A percentile compares a stretch with the other conserved stretches of the same genome.
Conservation (phyloP, 2,797 vertebrate genomes). For the Hemibagrus guttatus region DNA sequence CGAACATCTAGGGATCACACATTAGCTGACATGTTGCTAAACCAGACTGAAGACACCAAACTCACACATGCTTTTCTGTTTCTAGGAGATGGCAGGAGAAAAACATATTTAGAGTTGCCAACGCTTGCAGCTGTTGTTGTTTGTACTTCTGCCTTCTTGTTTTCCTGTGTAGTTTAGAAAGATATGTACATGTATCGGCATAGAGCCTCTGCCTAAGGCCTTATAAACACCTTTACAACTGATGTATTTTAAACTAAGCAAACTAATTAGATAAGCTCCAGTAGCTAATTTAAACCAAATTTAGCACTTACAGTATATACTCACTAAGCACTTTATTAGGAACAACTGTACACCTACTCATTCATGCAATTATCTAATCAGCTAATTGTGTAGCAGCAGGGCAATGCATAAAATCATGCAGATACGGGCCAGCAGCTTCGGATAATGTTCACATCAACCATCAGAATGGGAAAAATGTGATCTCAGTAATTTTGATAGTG, state of each 20-base stretch:
- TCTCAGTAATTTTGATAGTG: background rate
- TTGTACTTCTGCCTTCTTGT: background rate
- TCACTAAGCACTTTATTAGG: background rate
- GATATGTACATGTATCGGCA: background rate
- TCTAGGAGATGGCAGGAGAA: background rate
- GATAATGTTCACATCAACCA: background rate
- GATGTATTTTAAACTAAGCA: background rate
- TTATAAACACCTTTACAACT: background rate
- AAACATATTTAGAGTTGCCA: conserved; percentile 12
- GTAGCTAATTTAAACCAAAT: background rate
- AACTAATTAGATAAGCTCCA: background rate
- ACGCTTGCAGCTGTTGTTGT: conserved; percentile 5
- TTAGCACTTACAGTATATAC: background rate
- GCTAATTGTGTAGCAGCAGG: background rate
- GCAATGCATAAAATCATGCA: background rate
- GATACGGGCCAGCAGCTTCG: background rate
- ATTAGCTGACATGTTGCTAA: background rate
- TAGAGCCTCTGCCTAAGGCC: background rate
- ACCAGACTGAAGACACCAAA: background rate
- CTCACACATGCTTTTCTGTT: background rate
- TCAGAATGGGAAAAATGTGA: background rate
- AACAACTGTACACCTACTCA: background rate
- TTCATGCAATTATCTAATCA: conserved; percentile 3
- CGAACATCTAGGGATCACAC: conserved; percentile 11
- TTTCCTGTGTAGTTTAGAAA: conserved; percentile 9